A percentile compares a stretch with the other conserved stretches of the same genome.
Evolutionary conservation across 53 echinoderm and acorn worm genomes (phyloP).

Genomic region (Actinopyga echinites): DNA sequence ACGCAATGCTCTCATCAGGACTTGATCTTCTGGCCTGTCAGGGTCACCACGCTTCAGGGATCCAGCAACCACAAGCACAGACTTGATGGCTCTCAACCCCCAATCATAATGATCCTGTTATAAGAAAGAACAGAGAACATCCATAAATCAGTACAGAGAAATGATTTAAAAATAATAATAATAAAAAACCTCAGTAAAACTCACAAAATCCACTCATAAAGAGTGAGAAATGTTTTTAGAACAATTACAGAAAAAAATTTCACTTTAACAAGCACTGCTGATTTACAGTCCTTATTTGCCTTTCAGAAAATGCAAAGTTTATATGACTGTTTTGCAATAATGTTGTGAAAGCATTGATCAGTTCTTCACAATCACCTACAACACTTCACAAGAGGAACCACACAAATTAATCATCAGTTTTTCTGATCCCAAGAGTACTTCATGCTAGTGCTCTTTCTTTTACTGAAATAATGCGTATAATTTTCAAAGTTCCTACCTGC

Average conservation of each 20-base stretch:
- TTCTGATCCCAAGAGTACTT: too few species aligned
- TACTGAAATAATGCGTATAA: background rate
- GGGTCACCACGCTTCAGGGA: constrained; percentile 92
- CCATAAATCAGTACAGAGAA: background rate
- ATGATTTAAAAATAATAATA: background rate
- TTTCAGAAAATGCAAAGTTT: too few species aligned
- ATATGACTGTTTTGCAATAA: too few species aligned
- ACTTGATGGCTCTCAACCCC: constrained; percentile 97
- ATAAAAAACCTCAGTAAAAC: too few species aligned
- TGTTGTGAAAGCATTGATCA: too few species aligned
- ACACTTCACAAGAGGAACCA: too few species aligned
- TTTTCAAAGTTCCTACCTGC: constrained; percentile 61
- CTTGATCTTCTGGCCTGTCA: constrained; percentile 92
- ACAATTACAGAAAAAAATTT: background rate
- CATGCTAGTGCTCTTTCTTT: too few species aligned
- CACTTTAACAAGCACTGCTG: background rate
- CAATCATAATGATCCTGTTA: constrained; percentile 95
- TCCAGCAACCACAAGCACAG: constrained; percentile 94
- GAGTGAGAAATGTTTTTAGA: background rate
- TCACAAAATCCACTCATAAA: too few species aligned
- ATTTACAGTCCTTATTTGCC: too few species aligned
- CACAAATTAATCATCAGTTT: too few species aligned
- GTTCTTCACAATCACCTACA: too few species aligned
- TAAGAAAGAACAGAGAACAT: too few species aligned
- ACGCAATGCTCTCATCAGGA: constrained; percentile 94